phyloP scores from a whole-genome alignment of 2,888 invertebrate genomes.

The Stomorhina lunata region DNA sequence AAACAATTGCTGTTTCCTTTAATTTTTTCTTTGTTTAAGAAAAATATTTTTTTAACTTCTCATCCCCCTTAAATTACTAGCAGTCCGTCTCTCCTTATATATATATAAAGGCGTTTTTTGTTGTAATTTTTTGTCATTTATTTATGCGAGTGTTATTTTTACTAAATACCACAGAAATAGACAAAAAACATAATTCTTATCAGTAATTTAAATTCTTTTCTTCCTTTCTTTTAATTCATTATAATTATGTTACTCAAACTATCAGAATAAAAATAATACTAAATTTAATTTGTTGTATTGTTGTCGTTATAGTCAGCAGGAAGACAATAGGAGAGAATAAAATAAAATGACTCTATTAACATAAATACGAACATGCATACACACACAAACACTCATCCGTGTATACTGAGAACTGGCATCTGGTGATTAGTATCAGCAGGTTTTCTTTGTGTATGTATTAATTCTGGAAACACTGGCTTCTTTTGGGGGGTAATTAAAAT shows the following conservation, averaged over 20 bases:
- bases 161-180: background rate
- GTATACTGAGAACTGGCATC: too few species aligned
- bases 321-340: too few species aligned
- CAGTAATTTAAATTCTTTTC: constrained; percentile 36
- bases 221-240: background rate
- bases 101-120: too few species aligned
- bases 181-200: constrained; percentile 28
- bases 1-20: too few species aligned
- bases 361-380: too few species aligned
- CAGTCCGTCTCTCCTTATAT: too few species aligned
- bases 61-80: too few species aligned
- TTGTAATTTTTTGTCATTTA: constrained; percentile 11
- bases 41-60: too few species aligned
- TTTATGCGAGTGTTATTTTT: constrained; percentile 32
- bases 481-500: constrained; percentile 49
- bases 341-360: too few species aligned
- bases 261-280: constrained; percentile 43
- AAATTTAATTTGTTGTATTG: constrained; percentile 34
- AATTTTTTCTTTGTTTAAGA: too few species aligned
- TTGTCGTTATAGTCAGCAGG: too few species aligned
- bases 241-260: constrained; percentile 43
- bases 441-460: constrained; percentile 13
- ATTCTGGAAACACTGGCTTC: background rate
- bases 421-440: background rate
- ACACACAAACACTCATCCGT: too few species aligned